A percentile compares a stretch with the other conserved stretches of the same genome.
These are phyloP conservation scores for Platerodrilus igneus DNA, from an alignment of 2,888 invertebrate genomes.

Conservation along the genomic window DNA sequence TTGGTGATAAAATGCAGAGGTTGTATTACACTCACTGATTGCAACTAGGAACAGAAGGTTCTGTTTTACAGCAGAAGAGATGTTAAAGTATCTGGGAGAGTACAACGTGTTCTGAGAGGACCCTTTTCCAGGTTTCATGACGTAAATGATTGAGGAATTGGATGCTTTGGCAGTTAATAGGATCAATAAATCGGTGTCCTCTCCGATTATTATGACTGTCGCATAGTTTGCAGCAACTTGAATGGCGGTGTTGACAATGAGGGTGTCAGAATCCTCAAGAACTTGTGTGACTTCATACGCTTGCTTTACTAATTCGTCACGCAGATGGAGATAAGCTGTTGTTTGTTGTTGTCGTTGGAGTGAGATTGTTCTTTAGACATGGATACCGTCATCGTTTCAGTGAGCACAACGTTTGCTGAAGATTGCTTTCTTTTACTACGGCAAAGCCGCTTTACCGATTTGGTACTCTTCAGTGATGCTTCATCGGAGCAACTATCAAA, in stretches of 20 bases:
- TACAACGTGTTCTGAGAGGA: not conserved
- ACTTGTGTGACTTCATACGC: not conserved
- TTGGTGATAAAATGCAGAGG: conserved; percentile 1
- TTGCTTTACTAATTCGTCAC: not conserved
- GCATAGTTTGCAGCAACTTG: too few species aligned
- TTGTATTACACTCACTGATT: not conserved
- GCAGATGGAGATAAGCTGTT: not conserved
- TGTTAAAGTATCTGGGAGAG: conserved; percentile 1
- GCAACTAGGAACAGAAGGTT: too few species aligned
- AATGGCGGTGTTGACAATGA: conserved; percentile 8
- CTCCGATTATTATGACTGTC: conserved; percentile 3
- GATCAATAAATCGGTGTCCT: conserved; percentile 3
- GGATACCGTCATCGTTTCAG: not conserved
- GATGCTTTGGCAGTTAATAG: not conserved
- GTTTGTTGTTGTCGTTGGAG: conserved; percentile 1
- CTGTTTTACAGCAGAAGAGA: conserved; percentile 3
- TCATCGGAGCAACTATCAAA: too few species aligned
- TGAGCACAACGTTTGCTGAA: too few species aligned
- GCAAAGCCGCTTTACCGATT: too few species aligned
- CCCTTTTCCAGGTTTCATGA: too few species aligned
- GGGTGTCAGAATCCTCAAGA: conserved; percentile 1
- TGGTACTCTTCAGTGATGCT: too few species aligned
- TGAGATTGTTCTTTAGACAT: not conserved
- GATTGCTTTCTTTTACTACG: too few species aligned
- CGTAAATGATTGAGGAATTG: not conserved